These are phyloP conservation scores for Xestoiulus laeticollis DNA, from an alignment of 2,888 invertebrate species.

Conservation along the genomic window DNA sequence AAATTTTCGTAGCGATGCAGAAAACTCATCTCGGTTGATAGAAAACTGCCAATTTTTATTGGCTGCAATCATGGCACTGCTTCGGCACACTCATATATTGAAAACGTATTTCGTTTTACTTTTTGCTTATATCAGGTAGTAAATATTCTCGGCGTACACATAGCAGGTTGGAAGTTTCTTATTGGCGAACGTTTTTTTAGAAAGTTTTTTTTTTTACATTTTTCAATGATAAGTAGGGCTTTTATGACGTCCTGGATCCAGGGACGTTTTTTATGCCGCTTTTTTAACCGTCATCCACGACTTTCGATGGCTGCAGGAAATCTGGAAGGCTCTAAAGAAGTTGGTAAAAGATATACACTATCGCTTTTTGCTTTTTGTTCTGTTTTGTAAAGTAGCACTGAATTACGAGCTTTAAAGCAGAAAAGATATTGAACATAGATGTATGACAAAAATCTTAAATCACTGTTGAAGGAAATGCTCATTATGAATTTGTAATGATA, in stretches of 20 bases:
- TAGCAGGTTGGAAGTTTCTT: background rate
- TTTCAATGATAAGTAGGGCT: background rate
- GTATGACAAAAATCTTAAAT: no score
- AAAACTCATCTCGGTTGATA: background rate
- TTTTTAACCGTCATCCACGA: background rate
- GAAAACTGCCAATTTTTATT: slow-evolving; percentile 11
- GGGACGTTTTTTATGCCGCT: background rate
- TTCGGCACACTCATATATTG: background rate
- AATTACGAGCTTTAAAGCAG: background rate
- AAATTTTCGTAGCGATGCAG: background rate
- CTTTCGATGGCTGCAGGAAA: background rate
- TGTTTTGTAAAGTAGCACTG: background rate
- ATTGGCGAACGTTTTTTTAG: no score
- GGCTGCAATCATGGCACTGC: background rate
- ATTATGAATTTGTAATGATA: no score
- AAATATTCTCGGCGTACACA: background rate
- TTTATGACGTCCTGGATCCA: background rate
- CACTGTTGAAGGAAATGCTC: no score
- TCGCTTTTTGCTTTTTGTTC: background rate
- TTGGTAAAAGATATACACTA: background rate
- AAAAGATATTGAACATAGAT: no score
- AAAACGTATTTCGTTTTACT: background rate
- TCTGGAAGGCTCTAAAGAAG: background rate
- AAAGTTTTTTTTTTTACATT: background rate
- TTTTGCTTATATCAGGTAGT: background rate